phyloP scores from a whole-genome alignment of 2,113 vertebrate genomes.

The Colaptes auratus region DNA sequence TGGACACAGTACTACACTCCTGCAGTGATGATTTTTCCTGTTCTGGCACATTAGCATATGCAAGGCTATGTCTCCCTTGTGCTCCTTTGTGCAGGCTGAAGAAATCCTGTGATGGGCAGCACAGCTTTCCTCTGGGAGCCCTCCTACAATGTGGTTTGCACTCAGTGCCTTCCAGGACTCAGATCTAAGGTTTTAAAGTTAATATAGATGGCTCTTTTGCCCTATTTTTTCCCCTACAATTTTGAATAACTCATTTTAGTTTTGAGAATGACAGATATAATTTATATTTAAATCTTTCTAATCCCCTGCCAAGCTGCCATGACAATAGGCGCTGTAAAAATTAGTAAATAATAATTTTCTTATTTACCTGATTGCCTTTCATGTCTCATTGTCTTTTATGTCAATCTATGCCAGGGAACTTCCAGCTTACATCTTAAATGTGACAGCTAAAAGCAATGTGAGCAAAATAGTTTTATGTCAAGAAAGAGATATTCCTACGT shows the following conservation, averaged over 20 bases:
- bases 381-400: constrained; percentile 10
- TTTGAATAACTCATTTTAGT: constrained; percentile 5
- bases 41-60: not conserved
- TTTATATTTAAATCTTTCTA: constrained; percentile 43
- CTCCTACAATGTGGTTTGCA: not conserved
- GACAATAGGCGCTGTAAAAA: constrained; percentile 22
- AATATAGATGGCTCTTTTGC: not conserved
- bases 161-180: not conserved
- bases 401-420: not conserved
- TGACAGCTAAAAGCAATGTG: not conserved
- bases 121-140: not conserved
- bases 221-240: accelerated
- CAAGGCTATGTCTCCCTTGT: not conserved
- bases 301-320: not conserved
- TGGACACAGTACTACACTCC: not conserved
- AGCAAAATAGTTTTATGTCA: not conserved
- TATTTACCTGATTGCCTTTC: constrained; percentile 41
- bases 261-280: constrained; percentile 26
- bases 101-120: not conserved
- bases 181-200: not conserved
- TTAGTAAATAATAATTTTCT: constrained; percentile 18
- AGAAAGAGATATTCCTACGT: not conserved
- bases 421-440: not conserved
- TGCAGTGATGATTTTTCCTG: not conserved
- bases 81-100: not conserved